Evolutionary conservation across 1,140 invertebrate genomes (phyloP), one percentile per base, ranked within the genome.

Genomic region (Bombus huntii): DNA sequence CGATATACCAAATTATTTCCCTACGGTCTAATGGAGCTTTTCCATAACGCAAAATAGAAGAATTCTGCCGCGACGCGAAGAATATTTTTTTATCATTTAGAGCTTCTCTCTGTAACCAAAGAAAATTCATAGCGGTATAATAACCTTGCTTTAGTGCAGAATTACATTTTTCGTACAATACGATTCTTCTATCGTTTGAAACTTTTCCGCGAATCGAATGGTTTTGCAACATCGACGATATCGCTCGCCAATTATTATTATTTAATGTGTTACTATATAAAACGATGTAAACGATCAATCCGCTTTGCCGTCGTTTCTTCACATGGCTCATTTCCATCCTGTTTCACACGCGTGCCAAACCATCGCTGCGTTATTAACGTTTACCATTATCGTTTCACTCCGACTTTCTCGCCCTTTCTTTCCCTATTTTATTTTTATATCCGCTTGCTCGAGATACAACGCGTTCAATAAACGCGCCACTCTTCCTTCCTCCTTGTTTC

Each of bases 351-450:
- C 74, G 42, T 39, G 53, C 74, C 65, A 78, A 8, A 44, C 34
- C 76, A 10, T 37, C 76, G 25, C 28, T 34, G 15, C 85, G 91
- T 92, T 92, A 92, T 92, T 92, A 92, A 92, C 91, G 87, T 83
- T 78, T 86, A 81, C 90, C 88, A 92, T 93, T 93, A 92, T 89
- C 91, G 89, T 88, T 89, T 88, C 87, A 72, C 57, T 78, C 83
- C 25, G 47, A 73, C 70, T 84, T 62, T 53, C 75, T 28, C 78
- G 47, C 42, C 81, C n/a, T n/a, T 59, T 84, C 70, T 74, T 42
- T 28, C 34, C 12, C 71, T 37, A 42, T 65, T 84, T 89, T 83
- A 81, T 88, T 86, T 15, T 81, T 81, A 73, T 57, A 70, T 66
- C 77, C 74, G 57, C 53, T 77, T 78, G 62, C 74, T 37, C 80